These are phyloP conservation scores for Leptodactylus fallax DNA, from an alignment of 2,797 vertebrate genomes.

Conservation along the genomic window DNA sequence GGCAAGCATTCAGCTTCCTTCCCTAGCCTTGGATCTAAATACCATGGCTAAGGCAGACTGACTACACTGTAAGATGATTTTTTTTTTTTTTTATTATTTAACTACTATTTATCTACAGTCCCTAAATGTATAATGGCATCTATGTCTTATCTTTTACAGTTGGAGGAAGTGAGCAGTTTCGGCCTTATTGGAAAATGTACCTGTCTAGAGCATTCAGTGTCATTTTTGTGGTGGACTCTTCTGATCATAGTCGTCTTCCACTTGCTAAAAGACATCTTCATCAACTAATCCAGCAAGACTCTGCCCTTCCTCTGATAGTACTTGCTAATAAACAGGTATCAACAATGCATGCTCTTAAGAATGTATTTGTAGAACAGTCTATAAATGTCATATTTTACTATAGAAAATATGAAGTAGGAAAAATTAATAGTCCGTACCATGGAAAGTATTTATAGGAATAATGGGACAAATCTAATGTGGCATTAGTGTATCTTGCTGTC, in stretches of 20 bases:
- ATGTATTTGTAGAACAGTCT: background rate
- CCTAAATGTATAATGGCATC: too few relatives aligned
- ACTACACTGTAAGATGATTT: too few relatives aligned
- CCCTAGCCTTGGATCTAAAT: too few relatives aligned
- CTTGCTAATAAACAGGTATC: slow-evolving; percentile 97
- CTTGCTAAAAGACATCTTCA: slow-evolving; percentile 86
- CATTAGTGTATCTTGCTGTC: too few relatives aligned
- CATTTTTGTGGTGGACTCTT: slow-evolving; percentile 91
- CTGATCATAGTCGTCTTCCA: slow-evolving; percentile 80
- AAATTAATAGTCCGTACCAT: too few relatives aligned
- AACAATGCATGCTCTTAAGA: background rate
- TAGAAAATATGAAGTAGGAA: too few relatives aligned
- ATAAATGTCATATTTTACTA: background rate
- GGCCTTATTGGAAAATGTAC: slow-evolving; percentile 87
- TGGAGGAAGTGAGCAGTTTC: slow-evolving; percentile 85
- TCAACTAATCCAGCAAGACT: slow-evolving; percentile 78
- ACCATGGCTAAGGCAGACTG: too few relatives aligned
- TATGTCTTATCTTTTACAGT: slow-evolving; percentile 73
- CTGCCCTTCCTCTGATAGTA: slow-evolving; percentile 86
- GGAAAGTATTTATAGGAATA: too few relatives aligned
- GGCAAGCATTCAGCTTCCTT: too few relatives aligned
- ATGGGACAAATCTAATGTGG: too few relatives aligned
- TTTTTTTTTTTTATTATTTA: too few relatives aligned
- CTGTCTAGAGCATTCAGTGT: slow-evolving; percentile 83
- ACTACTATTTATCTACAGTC: too few relatives aligned